These are phyloP conservation scores for Xerus inauris DNA, from an alignment of 2,113 vertebrate species.

Conservation along the genomic window DNA sequence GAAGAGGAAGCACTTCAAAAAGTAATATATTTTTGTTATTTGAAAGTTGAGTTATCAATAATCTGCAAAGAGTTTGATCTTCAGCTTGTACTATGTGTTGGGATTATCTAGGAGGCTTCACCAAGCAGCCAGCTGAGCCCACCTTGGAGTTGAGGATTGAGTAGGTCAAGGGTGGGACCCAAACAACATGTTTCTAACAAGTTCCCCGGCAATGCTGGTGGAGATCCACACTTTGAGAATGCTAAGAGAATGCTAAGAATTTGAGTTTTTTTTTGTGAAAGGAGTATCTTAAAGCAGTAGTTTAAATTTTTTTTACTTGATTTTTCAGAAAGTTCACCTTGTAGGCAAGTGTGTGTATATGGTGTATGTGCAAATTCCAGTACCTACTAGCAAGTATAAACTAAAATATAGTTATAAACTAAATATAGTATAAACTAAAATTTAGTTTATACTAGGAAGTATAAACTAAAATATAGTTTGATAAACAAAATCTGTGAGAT, in stretches of 20 bases:
- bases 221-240: background rate
- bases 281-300: background rate
- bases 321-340: slow-evolving; percentile 13
- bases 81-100: background rate
- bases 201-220: background rate
- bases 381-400: background rate
- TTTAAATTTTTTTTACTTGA: slow-evolving; percentile 19
- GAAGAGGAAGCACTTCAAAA: slow-evolving; percentile 97
- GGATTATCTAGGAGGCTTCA: background rate
- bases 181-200: background rate
- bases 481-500: background rate
- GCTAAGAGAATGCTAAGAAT: background rate
- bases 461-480: slow-evolving; percentile 36
- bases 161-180: no score
- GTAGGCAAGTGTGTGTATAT: background rate
- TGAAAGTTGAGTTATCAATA: slow-evolving; percentile 33
- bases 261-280: background rate
- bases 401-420: slow-evolving; percentile 40
- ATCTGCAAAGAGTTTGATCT: background rate
- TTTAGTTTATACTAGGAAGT: no score
- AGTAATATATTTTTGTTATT: slow-evolving; percentile 83
- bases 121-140: background rate
- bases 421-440: no score
- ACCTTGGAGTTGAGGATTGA: no score
- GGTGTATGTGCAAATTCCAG: background rate